phyloP scores from a whole-genome alignment of 37 sponge, comb jelly and placozoan species.

The Axinella damicornis region DNA sequence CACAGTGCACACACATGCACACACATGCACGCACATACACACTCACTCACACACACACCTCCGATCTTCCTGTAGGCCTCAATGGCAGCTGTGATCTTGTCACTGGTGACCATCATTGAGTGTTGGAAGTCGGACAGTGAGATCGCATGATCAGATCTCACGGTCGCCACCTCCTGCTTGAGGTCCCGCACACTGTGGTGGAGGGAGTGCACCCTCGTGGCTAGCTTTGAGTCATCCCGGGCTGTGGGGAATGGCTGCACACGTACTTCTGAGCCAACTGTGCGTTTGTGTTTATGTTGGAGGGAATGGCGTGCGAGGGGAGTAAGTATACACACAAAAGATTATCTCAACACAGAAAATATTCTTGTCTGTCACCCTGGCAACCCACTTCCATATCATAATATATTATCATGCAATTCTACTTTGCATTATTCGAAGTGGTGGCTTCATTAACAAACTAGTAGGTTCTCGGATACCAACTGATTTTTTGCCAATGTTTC shows the following conservation, averaged over 20 bases:
- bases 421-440: too few species aligned
- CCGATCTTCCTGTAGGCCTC: not conserved
- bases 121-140: constrained; percentile 22
- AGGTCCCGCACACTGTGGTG: not conserved
- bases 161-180: constrained; percentile 9
- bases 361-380: too few species aligned
- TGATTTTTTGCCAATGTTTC: too few species aligned
- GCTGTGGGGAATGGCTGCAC: too few species aligned
- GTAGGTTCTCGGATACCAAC: too few species aligned
- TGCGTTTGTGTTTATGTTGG: not conserved
- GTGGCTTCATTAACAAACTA: too few species aligned
- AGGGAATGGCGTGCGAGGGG: too few species aligned
- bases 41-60: not conserved
- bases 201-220: not conserved
- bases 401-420: too few species aligned
- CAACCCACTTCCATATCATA: too few species aligned
- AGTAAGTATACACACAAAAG: too few species aligned
- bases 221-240: not conserved
- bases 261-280: not conserved
- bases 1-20: not conserved
- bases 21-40: too few species aligned
- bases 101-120: constrained; percentile 2
- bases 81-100: constrained; percentile 25
- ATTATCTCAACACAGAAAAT: too few species aligned
- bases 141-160: constrained; percentile 16